Evolutionary conservation across 1,140 invertebrate species (phyloP), one percentile per base, ranked within the genome.

Genomic region (Macrotrachela quadricornifera): DNA sequence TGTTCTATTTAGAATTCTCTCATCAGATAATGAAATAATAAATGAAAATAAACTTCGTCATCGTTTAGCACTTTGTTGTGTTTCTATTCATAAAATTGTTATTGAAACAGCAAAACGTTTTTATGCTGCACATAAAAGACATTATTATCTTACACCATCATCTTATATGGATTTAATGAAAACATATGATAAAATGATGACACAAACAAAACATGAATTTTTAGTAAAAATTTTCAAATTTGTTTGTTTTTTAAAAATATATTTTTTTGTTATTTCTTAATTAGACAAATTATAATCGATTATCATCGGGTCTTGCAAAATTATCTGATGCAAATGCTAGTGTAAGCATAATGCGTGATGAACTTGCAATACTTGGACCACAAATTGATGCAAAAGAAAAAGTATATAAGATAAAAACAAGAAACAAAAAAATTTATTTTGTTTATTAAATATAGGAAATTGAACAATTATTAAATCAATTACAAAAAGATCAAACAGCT

Each of bases 131-230:
- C 79, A 83, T 76, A 74, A 79, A 50, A 66, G 83, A 1, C 74
- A 79, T 62, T 85, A 82, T 64, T 86, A 86, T 62, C 81, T 81
- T 16, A 86, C 83, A 0, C 83, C 83, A 0, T 84, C 80, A 59
- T 83, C 80, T 61, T 87, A 85, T 64, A 74, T 86, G 55, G 82
- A 84, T 61, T 68, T 86, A 10, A 71, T 88, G 3, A 80, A 80
- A 61, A 71, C 83, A 1, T 87, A 83, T 55, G 60, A 62, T 15
- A 62, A 58, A 47, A 64, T 68, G 59, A 58, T 69, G 17, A 57
- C 56, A 17, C 61, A 64, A 30, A 65, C 67, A 51, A 68, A 67
- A 54, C 55, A 51, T 21, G 59, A 66, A 46, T 65, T 67, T 53
- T 58, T 63, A 62, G 64, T 66, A 44, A 1, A 42, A 30, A 41